phyloP scores from a whole-genome alignment of 2,888 invertebrate species.

The Limnephilus marmoratus region DNA sequence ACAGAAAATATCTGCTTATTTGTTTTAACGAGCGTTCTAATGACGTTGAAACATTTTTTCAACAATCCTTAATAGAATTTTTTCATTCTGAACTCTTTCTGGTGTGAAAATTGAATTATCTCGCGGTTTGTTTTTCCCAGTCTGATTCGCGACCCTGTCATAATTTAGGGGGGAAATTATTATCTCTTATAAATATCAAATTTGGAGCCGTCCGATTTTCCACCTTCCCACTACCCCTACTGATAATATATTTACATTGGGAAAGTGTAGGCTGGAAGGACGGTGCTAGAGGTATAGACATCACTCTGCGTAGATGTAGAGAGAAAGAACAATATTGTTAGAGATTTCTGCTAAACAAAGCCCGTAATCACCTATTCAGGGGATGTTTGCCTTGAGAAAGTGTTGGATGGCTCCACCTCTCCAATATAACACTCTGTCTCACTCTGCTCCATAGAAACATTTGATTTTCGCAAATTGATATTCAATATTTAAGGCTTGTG shows the following conservation, averaged over 20 bases:
- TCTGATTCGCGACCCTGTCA: neutral
- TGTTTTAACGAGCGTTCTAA: neutral
- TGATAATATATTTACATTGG: slow-evolving; percentile 15
- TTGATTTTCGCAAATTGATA: slow-evolving; percentile 39
- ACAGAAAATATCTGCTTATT: neutral
- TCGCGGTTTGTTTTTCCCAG: neutral
- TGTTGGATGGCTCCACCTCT: slow-evolving; percentile 13
- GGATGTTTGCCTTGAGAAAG: slow-evolving; percentile 39
- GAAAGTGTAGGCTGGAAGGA: neutral
- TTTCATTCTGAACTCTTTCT: neutral
- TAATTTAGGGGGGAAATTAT: neutral
- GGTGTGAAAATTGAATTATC: too few relatives aligned
- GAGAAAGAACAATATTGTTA: slow-evolving; percentile 43
- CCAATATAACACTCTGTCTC: neutral
- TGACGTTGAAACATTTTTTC: neutral
- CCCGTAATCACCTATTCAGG: slow-evolving; percentile 46
- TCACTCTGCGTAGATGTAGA: slow-evolving; percentile 24
- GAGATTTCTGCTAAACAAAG: slow-evolving; percentile 35
- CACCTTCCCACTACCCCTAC: neutral
- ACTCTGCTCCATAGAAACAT: slow-evolving; percentile 21
- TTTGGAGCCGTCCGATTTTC: slow-evolving; percentile 18
- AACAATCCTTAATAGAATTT: neutral
- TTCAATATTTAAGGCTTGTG: slow-evolving; percentile 24
- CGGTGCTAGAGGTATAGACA: neutral
- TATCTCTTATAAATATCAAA: neutral